Conservation (phyloP, 92 coral and sea anemone genomes). For the Umimayanthus chanpuru region DNA sequence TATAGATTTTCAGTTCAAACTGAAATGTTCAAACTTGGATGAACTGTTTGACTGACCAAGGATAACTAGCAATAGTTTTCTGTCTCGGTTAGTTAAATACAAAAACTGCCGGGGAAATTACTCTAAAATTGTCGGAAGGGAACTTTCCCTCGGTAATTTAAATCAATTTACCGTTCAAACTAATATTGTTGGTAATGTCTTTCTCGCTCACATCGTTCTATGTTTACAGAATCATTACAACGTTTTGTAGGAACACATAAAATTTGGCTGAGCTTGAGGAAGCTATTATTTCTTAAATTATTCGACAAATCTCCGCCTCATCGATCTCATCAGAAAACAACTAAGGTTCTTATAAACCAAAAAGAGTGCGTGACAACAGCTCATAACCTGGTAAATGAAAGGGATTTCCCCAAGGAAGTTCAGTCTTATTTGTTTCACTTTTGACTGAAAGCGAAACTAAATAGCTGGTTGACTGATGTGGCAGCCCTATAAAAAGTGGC, state of each 20-base stretch:
- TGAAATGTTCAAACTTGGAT: background rate
- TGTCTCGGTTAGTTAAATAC: background rate
- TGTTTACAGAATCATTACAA: background rate
- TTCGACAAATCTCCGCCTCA: too few species aligned
- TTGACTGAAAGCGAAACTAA: background rate
- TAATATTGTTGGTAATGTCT: background rate
- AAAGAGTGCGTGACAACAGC: background rate
- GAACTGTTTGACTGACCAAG: background rate
- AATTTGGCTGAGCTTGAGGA: too few species aligned
- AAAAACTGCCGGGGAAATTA: background rate
- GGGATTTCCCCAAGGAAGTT: background rate
- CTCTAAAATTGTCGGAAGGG: background rate
- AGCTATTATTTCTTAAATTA: background rate
- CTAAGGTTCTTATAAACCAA: background rate
- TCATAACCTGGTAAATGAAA: background rate
- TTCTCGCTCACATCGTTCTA: background rate
- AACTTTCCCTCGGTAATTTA: background rate
- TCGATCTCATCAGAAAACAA: background rate
- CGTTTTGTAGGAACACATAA: too few species aligned
- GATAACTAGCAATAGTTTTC: background rate
- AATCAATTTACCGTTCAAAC: background rate
- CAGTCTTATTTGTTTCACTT: slow-evolving; percentile 9
- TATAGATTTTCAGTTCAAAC: background rate
- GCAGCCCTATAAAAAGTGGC: background rate
- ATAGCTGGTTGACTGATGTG: background rate